Base-by-base conservation (phyloP, 2,797 vertebrate genomes). In the Sebastes iracundus region DNA sequence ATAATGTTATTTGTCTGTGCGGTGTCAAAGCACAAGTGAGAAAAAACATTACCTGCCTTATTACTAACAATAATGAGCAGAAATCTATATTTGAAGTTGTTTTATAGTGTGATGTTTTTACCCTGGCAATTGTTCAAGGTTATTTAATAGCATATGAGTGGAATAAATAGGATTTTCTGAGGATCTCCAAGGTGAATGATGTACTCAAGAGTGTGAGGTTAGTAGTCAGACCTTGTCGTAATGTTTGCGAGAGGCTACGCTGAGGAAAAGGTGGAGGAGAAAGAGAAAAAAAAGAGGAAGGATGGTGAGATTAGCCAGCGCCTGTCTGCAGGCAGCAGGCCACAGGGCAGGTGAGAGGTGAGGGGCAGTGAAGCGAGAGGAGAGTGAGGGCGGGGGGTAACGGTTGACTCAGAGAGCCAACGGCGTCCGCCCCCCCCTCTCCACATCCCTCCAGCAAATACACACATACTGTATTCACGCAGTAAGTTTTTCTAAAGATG, bases 261-360 rank as follows among this genome's bases (percentile, higher is more conserved):
- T 16, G 80, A 46, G 81, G 79, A 76, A 59, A 79, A 59, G 67
- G 77, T 35, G 72, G 83, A 85, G 77, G 80, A 85, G 67, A 42
- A 67, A 49, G 30, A 68, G 18, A 4, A 14, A 4, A 52, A 65
- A 66, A 32, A 23, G 18, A 58, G 62, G 46, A 68, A 38, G 81
- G 70, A 79, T 73, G 60, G 68, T n/a, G 33, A 62, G 84, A 89
- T 88, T 85, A 90, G 81, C 83, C 86, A 27, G 86, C 6, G 80
- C 69, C 76, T 88, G 86, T 88, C 86, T 91, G 84, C 86, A 67
- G 90, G 89, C 91, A 7, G 81, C 30, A 18, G 90, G 90, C 91
- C 90, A 90, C 49, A 3, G 88, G 93, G 92, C 92, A 91, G 92
- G 93, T 94, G 93, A 93, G 88, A 92, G 92, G 93, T 94, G 92